These are phyloP conservation scores for Pandemis cinnamomeana DNA, from an alignment of 2,888 invertebrate genomes.

Conservation along the genomic window DNA sequence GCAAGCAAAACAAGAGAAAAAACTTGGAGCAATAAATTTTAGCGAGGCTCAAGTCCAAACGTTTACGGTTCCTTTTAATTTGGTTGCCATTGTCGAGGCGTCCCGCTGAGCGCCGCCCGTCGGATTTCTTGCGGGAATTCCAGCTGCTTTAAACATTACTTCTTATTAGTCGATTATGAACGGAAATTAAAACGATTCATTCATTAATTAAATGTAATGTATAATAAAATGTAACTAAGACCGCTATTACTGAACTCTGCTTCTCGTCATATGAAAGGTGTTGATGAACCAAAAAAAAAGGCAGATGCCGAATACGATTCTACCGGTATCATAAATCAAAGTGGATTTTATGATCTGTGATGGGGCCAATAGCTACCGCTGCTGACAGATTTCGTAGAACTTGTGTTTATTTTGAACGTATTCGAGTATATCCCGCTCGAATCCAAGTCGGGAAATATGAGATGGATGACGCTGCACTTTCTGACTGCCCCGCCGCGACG, in stretches of 20 bases:
- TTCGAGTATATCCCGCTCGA: constrained; percentile 70
- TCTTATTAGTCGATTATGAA: constrained; percentile 79
- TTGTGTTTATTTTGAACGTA: constrained; percentile 76
- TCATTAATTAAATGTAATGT: constrained; percentile 49
- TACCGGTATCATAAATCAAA: constrained; percentile 70
- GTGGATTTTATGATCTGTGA: constrained; percentile 62
- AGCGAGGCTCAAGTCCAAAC: constrained; percentile 81
- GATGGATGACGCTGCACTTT: constrained; percentile 77
- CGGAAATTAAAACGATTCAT: constrained; percentile 66
- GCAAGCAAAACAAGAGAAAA: constrained; percentile 79
- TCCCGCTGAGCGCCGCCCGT: constrained; percentile 78
- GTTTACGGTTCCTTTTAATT: constrained; percentile 84
- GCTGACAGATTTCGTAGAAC: constrained; percentile 65
- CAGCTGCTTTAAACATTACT: constrained; percentile 80
- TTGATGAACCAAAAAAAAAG: constrained; percentile 45
- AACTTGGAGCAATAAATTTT: constrained; percentile 80
- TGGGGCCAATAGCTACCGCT: constrained; percentile 64
- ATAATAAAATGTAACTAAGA: constrained; percentile 34
- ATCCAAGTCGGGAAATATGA: constrained; percentile 63
- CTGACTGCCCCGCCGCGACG: constrained; percentile 49
- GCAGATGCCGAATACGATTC: constrained; percentile 61
- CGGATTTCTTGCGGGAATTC: constrained; percentile 79
- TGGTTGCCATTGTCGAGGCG: constrained; percentile 81
- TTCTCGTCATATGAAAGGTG: constrained; percentile 27
- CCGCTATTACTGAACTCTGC: constrained; percentile 22